Percentiles rank a stretch among this genome's conserved stretches.
Evolutionary conservation across 2,113 vertebrate genomes (phyloP).

Genomic region (Etheostoma cragini): DNA sequence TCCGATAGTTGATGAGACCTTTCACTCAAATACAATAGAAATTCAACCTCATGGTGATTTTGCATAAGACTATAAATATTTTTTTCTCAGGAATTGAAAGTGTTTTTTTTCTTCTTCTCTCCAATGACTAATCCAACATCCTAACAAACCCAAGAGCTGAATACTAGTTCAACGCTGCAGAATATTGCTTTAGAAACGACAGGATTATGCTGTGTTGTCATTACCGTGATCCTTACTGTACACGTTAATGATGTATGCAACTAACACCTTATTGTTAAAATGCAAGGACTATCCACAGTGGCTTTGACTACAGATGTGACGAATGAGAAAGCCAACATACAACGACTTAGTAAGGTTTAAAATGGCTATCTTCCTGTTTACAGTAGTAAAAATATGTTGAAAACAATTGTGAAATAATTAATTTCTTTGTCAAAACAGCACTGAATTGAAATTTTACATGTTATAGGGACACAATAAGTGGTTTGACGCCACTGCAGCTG

Average conservation of each 20-base stretch:
- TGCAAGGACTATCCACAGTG: not conserved
- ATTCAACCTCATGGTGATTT: no score
- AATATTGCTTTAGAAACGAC: not conserved
- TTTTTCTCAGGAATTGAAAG: no score
- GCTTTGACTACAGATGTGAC: not conserved
- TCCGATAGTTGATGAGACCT: not conserved
- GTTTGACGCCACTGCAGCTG: not conserved
- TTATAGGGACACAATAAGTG: not conserved
- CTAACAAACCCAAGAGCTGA: no score
- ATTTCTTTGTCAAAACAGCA: not conserved
- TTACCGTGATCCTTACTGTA: not conserved
- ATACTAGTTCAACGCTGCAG: not conserved
- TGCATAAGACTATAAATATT: no score
- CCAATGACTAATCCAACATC: no score
- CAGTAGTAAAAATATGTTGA: not conserved
- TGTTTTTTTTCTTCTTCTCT: no score
- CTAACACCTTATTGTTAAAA: no score
- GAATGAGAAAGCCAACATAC: no score
- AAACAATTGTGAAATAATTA: not conserved
- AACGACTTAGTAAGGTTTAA: not conserved
- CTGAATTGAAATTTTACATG: not conserved
- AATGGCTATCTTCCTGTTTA: not conserved
- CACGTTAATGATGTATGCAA: not conserved
- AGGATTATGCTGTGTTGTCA: not conserved
- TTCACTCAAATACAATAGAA: no score